These are phyloP conservation scores for Eilema caniola DNA, from an alignment of 2,888 invertebrate genomes.

Conservation along the genomic window DNA sequence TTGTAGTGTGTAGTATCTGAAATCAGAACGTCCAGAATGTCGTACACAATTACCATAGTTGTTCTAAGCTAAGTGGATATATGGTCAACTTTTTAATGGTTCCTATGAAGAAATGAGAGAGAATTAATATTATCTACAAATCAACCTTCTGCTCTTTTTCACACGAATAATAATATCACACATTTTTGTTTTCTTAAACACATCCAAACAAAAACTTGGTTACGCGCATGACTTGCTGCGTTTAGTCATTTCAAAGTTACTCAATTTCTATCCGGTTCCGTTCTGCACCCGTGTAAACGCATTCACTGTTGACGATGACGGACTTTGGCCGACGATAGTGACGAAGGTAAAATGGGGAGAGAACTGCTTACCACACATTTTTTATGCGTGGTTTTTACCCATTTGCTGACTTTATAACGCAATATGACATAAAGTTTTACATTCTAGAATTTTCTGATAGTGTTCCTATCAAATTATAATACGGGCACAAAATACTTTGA, in stretches of 20 bases:
- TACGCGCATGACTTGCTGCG: neutral
- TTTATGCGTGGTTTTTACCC: neutral
- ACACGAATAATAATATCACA: too few relatives aligned
- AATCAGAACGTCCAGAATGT: too few relatives aligned
- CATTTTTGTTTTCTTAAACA: too few relatives aligned
- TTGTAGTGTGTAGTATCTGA: too few relatives aligned
- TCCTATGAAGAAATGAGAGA: too few relatives aligned
- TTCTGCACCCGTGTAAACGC: slow-evolving; percentile 36
- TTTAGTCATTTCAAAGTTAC: slow-evolving; percentile 42
- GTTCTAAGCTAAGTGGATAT: too few relatives aligned
- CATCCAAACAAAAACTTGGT: neutral
- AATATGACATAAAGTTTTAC: neutral
- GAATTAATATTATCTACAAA: too few relatives aligned
- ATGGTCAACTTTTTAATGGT: too few relatives aligned
- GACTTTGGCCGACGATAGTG: slow-evolving; percentile 7
- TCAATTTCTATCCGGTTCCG: slow-evolving; percentile 45
- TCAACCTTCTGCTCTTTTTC: too few relatives aligned
- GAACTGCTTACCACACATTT: slow-evolving; percentile 11
- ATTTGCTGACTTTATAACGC: neutral
- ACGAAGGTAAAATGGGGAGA: slow-evolving; percentile 6
- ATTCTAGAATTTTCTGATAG: neutral
- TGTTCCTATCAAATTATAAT: neutral
- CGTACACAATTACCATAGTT: too few relatives aligned
- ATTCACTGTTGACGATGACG: slow-evolving; percentile 24
- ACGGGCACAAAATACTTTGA: neutral